Conservation (phyloP, 2,888 invertebrate genomes). For the Morpho achilles region DNA sequence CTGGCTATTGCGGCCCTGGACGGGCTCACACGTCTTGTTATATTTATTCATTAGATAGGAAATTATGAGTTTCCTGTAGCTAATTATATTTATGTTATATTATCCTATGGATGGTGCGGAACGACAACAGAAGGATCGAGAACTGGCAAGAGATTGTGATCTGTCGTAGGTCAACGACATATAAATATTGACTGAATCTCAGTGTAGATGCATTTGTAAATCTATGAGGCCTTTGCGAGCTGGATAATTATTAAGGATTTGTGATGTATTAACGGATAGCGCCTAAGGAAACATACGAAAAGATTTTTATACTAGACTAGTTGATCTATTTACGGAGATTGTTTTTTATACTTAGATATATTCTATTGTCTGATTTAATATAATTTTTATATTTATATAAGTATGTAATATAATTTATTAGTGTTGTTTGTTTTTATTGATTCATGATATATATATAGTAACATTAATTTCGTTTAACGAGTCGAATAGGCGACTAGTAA, state of each 20-base stretch:
- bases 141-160: slow-evolving; percentile 79
- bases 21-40: slow-evolving; percentile 68
- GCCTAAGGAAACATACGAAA: slow-evolving; percentile 80
- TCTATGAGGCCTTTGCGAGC: slow-evolving; percentile 80
- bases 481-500: slow-evolving; percentile 47
- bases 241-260: slow-evolving; percentile 79
- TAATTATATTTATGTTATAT: slow-evolving; percentile 73
- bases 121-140: slow-evolving; percentile 69
- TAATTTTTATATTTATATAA: slow-evolving; percentile 76
- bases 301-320: slow-evolving; percentile 80
- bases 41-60: slow-evolving; percentile 78
- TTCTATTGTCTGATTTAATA: slow-evolving; percentile 79
- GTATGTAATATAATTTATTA: slow-evolving; percentile 75
- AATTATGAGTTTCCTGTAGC: slow-evolving; percentile 78
- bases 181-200: slow-evolving; percentile 80
- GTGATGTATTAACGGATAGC: slow-evolving; percentile 80
- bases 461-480: slow-evolving; percentile 59
- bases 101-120: slow-evolving; percentile 73
- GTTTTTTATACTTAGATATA: slow-evolving; percentile 79
- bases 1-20: slow-evolving; percentile 67
- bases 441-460: slow-evolving; percentile 53
- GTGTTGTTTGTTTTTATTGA: slow-evolving; percentile 80
- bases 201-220: slow-evolving; percentile 80
- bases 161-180: slow-evolving; percentile 79
- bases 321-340: slow-evolving; percentile 80